Base-by-base conservation (phyloP, 2,888 invertebrate genomes). In the Drosophila melanosoma region DNA sequence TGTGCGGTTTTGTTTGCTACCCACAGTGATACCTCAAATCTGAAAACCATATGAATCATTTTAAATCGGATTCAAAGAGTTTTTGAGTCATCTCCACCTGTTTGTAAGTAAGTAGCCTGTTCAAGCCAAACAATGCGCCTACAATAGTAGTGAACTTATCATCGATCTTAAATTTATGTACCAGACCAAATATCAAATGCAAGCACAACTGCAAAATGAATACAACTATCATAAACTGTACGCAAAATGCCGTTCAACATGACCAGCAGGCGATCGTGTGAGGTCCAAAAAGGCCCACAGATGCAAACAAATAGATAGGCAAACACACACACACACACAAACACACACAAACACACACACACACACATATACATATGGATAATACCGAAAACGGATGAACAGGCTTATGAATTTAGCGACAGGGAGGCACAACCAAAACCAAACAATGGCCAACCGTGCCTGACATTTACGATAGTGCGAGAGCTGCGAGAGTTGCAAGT, bases 311-410 rank as follows among this genome's bases (percentile, higher is more conserved):
- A n/a, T 65, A 61, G 76, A 75, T 67, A 76, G 26, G 32, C 12
- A 33, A 15, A 48, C 11, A 70, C n/a, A 60, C 52, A 58, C 35
- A 26, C 26, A 2, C 26, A 26, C 26, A 23, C 23, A 29, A 1
- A 49, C 49, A 57, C 38, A 69, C 42, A 56, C 35, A 71, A 32
- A 67, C 52, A 23, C 54, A 59, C 48, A 51, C 45, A 45, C 35
- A 56, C 8, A 15, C 10, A 15, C 20, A 23, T 23, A 17, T 11
- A 38, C 15, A 62, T 65, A 60, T 78, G 72, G 64, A 65, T 67
- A 77, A 82, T 75, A 60, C 78, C 85, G 70, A 72, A 84, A 76
- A 76, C 80, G 87, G 89, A 89, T 85, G 89, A 74, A 79, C 79
- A 71, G 57, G 66, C 74, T 78, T 63, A 69, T 58, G 68, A 66